A percentile compares a stretch with the other conserved stretches of the same genome.
phyloP scores from a whole-genome alignment of 2,888 invertebrate genomes.

The Hirtodrosophila confusa region DNA sequence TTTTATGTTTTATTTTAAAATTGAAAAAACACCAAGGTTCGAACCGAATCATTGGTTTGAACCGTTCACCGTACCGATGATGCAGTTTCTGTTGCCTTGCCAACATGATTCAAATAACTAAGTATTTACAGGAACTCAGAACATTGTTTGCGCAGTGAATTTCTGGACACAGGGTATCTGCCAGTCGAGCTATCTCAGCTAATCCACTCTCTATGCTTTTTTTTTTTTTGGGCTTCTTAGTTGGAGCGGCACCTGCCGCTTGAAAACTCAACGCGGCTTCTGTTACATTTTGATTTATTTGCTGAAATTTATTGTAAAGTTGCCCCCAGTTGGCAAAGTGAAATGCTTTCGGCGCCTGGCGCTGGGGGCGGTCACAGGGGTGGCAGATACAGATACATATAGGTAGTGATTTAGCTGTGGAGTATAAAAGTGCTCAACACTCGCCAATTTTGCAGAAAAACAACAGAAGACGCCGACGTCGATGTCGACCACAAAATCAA shows the following conservation, averaged over 20 bases:
- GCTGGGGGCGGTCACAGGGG: background rate
- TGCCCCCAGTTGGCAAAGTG: conserved; percentile 50
- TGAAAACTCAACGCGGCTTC: conserved; percentile 71
- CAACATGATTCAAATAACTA: too few relatives aligned
- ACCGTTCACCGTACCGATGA: too few relatives aligned
- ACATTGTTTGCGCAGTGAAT: too few relatives aligned
- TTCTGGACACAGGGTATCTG: conserved; percentile 18
- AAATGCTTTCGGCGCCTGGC: conserved; percentile 36
- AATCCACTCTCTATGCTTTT: background rate
- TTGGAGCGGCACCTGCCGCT: conserved; percentile 65
- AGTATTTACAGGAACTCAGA: too few relatives aligned
- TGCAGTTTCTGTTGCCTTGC: too few relatives aligned
- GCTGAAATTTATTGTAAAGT: conserved; percentile 78
- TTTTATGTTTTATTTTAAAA: too few relatives aligned
- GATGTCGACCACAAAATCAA: conserved; percentile 52
- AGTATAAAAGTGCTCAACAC: conserved; percentile 44
- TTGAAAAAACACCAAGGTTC: too few relatives aligned
- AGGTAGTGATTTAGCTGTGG: conserved; percentile 29
- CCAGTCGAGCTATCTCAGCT: background rate
- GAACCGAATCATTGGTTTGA: too few relatives aligned
- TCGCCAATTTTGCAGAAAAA: conserved; percentile 19
- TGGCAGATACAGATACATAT: conserved; percentile 27
- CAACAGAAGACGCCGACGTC: conserved; percentile 16
- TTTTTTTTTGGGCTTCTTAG: conserved; percentile 1
- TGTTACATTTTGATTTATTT: conserved; percentile 78